Evolutionary conservation across 2,888 invertebrate genomes (phyloP), one percentile per base, ranked within the genome.

Genomic region (Hirudinaria manillensis): DNA sequence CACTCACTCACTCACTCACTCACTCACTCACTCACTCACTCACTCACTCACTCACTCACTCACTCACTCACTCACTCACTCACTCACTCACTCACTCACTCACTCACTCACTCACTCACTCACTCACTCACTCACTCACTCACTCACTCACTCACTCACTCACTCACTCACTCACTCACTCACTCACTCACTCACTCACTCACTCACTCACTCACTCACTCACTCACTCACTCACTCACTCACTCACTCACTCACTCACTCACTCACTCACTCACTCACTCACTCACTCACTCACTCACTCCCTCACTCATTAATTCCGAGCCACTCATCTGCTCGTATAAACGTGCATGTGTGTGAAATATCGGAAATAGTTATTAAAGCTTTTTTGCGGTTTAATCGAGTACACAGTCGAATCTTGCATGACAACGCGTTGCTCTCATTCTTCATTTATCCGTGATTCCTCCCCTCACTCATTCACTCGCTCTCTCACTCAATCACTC

Each of bases 31-130:
- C n/a, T n/a, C n/a, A n/a, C n/a, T n/a, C n/a, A n/a, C n/a, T n/a
- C n/a, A n/a, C n/a, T n/a, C n/a, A n/a, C n/a, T n/a, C n/a, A n/a
- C n/a, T n/a, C n/a, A n/a, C n/a, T n/a, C n/a, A n/a, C n/a, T n/a
- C n/a, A n/a, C n/a, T n/a, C n/a, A n/a, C n/a, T 53, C 53, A 16
- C 70, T 32, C 36, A 10, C 70, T 32, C 70, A 24, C 24, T 10
- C 7, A n/a, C 10, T 4, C 72, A 72, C 56, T 36, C 56, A 13
- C 34, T 29, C 72, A 55, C 72, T 27, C 72, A 55, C 72, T 29
- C 72, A 29, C 72, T 29, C 55, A 55, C 72, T 38, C 72, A 55
- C 56, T 29, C 72, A 55, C 72, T 38, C 55, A 32, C 72, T 38
- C 72, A 32, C 56, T 38, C 72, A 55, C 55, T 32, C 53, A 32